phyloP scores from a whole-genome alignment of 2,888 invertebrate species.

The Maniola hyperantus region DNA sequence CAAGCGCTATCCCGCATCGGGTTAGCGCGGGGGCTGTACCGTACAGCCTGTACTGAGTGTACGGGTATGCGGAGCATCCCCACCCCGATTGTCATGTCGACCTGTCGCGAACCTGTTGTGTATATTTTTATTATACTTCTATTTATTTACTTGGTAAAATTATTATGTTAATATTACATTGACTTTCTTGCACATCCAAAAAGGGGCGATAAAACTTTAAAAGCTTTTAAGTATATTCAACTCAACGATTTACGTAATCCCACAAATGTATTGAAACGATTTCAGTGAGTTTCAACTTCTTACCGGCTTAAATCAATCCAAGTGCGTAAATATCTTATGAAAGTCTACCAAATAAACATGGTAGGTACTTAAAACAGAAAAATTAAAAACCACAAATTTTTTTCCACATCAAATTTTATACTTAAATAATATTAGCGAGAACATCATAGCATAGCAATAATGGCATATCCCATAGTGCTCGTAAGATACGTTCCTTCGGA shows the following conservation, averaged over 20 bases:
- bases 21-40: too few species aligned
- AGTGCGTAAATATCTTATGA: conserved; percentile 9
- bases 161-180: neutral
- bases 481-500: too few species aligned
- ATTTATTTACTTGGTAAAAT: neutral
- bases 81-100: too few species aligned
- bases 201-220: conserved; percentile 14
- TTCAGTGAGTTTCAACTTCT: conserved; percentile 16
- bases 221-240: conserved; percentile 24
- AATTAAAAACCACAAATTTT: neutral
- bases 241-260: conserved; percentile 22
- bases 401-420: too few species aligned
- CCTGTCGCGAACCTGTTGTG: too few species aligned
- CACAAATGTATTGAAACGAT: conserved; percentile 19
- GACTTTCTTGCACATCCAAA: conserved; percentile 5
- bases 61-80: too few species aligned
- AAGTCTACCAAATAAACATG: conserved; percentile 8
- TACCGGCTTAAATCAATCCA: conserved; percentile 20
- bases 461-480: too few species aligned
- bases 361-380: neutral
- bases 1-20: too few species aligned
- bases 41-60: too few species aligned
- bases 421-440: too few species aligned
- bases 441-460: too few species aligned
- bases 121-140: too few species aligned